phyloP scores from a whole-genome alignment of 2,113 vertebrate species.

The Myiopsitta monachus region DNA sequence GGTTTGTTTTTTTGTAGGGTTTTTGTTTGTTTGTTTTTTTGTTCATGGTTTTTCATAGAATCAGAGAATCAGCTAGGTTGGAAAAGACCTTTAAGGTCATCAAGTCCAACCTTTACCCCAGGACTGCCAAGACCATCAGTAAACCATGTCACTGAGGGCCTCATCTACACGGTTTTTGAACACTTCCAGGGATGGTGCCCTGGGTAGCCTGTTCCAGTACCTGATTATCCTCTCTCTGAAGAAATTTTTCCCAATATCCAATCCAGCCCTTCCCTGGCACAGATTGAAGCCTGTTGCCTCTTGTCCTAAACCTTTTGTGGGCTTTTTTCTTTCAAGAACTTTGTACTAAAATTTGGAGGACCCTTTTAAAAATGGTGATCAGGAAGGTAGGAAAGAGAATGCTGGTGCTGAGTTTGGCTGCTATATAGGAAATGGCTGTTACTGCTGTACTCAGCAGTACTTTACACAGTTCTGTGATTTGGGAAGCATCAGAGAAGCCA shows the following conservation, averaged over 20 bases:
- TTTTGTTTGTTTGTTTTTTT: not conserved
- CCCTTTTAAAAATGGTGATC: not conserved
- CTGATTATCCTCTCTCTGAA: not conserved
- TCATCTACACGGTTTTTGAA: not conserved
- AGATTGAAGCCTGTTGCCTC: not conserved
- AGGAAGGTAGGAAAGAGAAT: not conserved
- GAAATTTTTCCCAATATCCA: not conserved
- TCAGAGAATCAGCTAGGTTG: not conserved
- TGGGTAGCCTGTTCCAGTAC: not conserved
- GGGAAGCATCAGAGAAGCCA: not conserved
- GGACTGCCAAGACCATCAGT: not conserved
- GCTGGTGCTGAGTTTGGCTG: not conserved
- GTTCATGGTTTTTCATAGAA: not conserved
- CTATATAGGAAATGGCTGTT: not conserved
- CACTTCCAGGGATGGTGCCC: not conserved
- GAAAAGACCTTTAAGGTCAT: not conserved
- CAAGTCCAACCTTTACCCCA: not conserved
- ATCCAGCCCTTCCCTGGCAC: not conserved
- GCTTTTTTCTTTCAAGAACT: not conserved
- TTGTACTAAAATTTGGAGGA: not conserved
- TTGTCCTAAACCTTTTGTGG: not conserved
- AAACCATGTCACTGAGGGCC: not conserved
- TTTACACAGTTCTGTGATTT: not conserved
- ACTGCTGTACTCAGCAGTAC: not conserved
- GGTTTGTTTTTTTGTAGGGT: not conserved